Evolutionary conservation across 1,140 invertebrate genomes (phyloP), one percentile per base, ranked within the genome.

Genomic region (Pseudomyrmex dendroicus): DNA sequence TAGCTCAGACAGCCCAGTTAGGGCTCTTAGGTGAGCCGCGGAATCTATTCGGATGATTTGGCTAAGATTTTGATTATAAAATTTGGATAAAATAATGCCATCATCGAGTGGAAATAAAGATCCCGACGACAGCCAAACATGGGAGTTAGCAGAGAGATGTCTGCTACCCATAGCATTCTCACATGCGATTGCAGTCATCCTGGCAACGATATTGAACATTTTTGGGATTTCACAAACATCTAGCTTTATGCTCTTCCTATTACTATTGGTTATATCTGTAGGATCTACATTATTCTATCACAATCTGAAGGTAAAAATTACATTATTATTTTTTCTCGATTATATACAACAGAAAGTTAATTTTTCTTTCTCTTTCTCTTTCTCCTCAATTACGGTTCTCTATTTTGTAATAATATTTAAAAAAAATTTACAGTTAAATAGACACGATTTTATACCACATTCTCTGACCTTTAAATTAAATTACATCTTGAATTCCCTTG

Each of bases 91-190:
- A 86, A 35, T 87, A 88, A 92, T 93, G 92, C 88, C 91, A 84
- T 73, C 86, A 54, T 44, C 87, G 73, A 91, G 88, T 88, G 84
- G 48, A 73, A 91, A 84, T 35, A 92, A 93, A 87, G 91, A 92
- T 25, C 80, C 90, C 9, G 92, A 94, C 76, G 92, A 94, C 50
- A 95, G 95, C 90, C 90, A 94, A 56, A 93, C 96, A 80, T 97
- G 97, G 97, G 97, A 97, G 91, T 95, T 97, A 77, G 95, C 97
- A 87, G 97, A 97, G 92, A 95, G 97, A 20, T 96, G 97, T 87
- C 94, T 97, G n/a, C 93, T 97, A 86, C 97, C 97, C 9, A 95
- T 97, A 56, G 95, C 97, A 77, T 96, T 97, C 91, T 97, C 97
- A 87, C 97, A 97, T 92, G 97, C 96, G 15, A 94, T 96, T 12